Evolutionary conservation across 2,888 invertebrate genomes (phyloP), one percentile per base, ranked within the genome.

Genomic region (Dynastes grantii): DNA sequence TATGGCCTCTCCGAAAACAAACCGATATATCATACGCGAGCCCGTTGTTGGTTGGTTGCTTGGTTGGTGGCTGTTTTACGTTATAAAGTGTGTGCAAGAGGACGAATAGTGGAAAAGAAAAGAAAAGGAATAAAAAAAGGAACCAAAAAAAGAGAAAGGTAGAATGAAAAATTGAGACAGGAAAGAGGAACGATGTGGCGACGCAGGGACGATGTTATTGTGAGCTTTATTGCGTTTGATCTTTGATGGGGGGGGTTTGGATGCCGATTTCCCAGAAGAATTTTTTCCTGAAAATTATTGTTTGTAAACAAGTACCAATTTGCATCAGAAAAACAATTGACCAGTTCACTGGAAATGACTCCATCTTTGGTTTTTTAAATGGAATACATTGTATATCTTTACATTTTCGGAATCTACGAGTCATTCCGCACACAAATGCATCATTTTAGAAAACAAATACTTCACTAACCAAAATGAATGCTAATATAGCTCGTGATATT

Each of bases 1-100:
- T 63, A 63, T 11, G 29, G 29, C 68, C 68, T 75, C 45, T 75
- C 73, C 61, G 73, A 75, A 75, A 75, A 75, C 73, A 75, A 75
- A 63, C 73, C 73, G 45, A 75, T 75, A 75, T 75, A 75, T 75
- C 73, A 75, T 75, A 75, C 45, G 4, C 73, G 67, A 6, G 11
- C 22, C 58, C 40, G 73, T 58, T 73, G 73, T 61, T 58, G 16
- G 51, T 53, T 13, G 53, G n/a, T 58, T 22, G 55, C 22, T 58
- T 8, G 29, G 63, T 2, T 16, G 68, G 63, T 29, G 45, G 45
- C 45, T 8, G 45, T 45, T 45, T 11, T 2, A 45, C 29, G 63
- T 13, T 68, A 53, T 68, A 68, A 68, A 68, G 40, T 22, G 68
- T 32, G 68, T 51, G 22, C 55, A n/a, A 40, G 65, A 65, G 55